These are phyloP conservation scores for Neuroterus valhalla DNA, from an alignment of 1,140 invertebrate genomes.

Conservation along the genomic window DNA sequence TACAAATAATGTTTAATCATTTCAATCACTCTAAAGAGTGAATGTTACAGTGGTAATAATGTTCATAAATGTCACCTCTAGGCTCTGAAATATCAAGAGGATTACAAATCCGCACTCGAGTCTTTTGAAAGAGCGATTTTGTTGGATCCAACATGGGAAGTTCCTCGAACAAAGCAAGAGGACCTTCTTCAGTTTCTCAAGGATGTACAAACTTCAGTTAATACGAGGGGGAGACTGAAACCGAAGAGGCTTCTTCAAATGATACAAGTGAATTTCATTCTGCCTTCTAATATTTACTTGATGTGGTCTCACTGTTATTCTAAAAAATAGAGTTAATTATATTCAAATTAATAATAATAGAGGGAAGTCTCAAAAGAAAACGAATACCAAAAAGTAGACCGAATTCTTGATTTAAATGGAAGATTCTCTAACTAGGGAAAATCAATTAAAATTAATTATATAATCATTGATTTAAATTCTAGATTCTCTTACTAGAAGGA, in stretches of 20 bases:
- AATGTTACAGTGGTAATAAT: no score
- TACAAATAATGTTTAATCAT: no score
- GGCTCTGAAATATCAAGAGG: conserved; percentile 89
- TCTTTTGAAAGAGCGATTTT: conserved; percentile 80
- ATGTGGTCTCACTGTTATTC: conserved; percentile 17
- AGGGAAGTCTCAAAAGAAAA: no score
- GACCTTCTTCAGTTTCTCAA: conserved; percentile 82
- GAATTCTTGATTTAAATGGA: conserved; percentile 32
- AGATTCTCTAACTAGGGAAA: conserved; percentile 28
- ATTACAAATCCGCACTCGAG: conserved; percentile 82
- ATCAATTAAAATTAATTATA: no score
- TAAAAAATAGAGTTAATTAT: no score
- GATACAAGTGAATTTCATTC: conserved; percentile 75
- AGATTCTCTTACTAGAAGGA: conserved; percentile 33
- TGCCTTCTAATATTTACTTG: conserved; percentile 30
- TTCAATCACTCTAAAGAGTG: no score
- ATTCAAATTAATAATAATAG: no score
- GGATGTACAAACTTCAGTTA: conserved; percentile 79
- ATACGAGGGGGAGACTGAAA: conserved; percentile 85
- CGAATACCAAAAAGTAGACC: no score
- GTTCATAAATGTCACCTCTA: conserved; percentile 62
- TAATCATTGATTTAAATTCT: conserved; percentile 33
- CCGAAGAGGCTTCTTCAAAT: conserved; percentile 81
- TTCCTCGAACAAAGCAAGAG: conserved; percentile 78
- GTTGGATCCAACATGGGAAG: conserved; percentile 85